Conservation (phyloP, 2,888 invertebrate genomes). For the Dryomyza anilis region DNA sequence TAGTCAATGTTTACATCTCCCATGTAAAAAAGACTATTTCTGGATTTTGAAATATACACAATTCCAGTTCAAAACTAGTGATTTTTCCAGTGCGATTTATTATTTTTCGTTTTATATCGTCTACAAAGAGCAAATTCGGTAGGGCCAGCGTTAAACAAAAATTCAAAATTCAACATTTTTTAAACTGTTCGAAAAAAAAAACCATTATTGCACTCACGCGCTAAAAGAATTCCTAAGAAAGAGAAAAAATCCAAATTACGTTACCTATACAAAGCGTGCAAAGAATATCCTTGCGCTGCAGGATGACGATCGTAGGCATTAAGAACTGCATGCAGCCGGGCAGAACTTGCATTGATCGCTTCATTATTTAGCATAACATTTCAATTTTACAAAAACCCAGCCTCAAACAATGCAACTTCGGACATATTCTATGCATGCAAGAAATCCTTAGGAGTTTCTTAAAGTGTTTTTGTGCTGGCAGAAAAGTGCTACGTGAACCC, state of each 20-base stretch:
- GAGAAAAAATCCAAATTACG: too few species aligned
- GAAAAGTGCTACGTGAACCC: background rate
- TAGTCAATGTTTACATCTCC: too few species aligned
- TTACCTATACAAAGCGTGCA: too few species aligned
- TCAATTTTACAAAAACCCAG: conserved; percentile 30
- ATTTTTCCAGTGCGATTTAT: too few species aligned
- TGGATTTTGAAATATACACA: too few species aligned
- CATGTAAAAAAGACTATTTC: too few species aligned
- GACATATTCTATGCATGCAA: background rate
- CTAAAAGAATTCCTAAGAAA: background rate
- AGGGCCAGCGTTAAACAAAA: too few species aligned
- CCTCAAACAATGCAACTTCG: background rate
- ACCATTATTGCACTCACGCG: background rate
- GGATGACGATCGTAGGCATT: background rate
- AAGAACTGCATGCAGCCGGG: background rate
- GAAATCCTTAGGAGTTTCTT: background rate
- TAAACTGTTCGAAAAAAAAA: background rate
- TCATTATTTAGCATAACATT: conserved; percentile 35
- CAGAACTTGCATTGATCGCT: conserved; percentile 30
- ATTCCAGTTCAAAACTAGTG: too few species aligned
- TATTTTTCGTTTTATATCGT: too few species aligned
- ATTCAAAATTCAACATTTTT: too few species aligned
- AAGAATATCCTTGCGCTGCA: too few species aligned
- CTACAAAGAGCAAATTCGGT: too few species aligned
- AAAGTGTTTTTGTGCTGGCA: background rate